Percentiles rank a stretch among this genome's conserved stretches.
Evolutionary conservation across 2,113 vertebrate genomes (phyloP).

Genomic region (Ancistrus triradiatus): DNA sequence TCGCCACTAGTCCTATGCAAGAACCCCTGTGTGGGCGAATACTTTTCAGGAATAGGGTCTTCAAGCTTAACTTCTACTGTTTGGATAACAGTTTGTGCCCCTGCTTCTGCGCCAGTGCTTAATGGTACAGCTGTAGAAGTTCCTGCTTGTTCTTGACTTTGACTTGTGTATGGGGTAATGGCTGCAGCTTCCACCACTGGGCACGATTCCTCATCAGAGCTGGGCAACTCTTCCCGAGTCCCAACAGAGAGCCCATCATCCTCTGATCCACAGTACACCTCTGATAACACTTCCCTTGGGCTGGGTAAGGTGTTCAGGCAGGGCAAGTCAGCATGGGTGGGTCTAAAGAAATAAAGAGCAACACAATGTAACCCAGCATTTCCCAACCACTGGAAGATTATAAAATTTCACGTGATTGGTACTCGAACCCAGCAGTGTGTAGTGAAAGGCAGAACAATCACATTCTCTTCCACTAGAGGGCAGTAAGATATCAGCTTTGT

Average conservation of each 20-base stretch:
- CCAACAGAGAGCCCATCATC: slow-evolving; percentile 55
- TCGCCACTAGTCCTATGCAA: slow-evolving; percentile 51
- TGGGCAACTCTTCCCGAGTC: slow-evolving; percentile 53
- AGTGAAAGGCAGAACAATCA: too few species aligned
- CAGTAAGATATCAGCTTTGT: too few species aligned
- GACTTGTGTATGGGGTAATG: neutral
- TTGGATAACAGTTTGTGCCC: slow-evolving; percentile 9
- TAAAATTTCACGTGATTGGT: too few species aligned
- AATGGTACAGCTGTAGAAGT: neutral
- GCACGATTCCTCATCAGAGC: slow-evolving; percentile 54
- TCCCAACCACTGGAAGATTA: too few species aligned
- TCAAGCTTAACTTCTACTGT: slow-evolving; percentile 10
- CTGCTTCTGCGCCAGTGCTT: neutral
- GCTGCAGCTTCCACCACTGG: slow-evolving; percentile 29
- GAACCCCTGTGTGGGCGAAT: slow-evolving; percentile 45
- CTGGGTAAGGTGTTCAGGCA: slow-evolving; percentile 47
- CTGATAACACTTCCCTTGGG: slow-evolving; percentile 59
- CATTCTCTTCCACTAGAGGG: too few species aligned
- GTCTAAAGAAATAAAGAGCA: slow-evolving; percentile 59
- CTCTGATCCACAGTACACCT: slow-evolving; percentile 55
- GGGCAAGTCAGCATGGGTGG: slow-evolving; percentile 76
- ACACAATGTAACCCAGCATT: too few species aligned
- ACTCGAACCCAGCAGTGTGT: too few species aligned
- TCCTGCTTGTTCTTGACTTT: slow-evolving; percentile 22
- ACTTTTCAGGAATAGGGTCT: slow-evolving; percentile 23